Evolutionary conservation across 2,113 vertebrate genomes (phyloP), one percentile per base, ranked within the genome.

Genomic region (Carettochelys insculpta): DNA sequence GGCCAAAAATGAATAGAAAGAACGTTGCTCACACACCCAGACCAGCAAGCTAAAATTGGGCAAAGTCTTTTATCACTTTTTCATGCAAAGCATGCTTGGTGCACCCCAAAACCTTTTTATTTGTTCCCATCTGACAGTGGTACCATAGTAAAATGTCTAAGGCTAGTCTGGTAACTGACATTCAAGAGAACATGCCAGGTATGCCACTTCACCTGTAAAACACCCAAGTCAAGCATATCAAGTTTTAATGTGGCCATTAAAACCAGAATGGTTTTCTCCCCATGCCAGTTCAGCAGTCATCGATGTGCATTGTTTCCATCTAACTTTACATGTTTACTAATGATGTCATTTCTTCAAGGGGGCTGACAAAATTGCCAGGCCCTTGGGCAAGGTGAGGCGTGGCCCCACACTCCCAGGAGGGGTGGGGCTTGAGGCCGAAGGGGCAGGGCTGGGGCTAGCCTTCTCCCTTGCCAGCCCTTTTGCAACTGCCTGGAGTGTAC

Each of bases 181-280:
- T 34, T 65, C 75, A 9, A 11, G 54, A 1, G 1, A 24, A 27
- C 17, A 20, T 4, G 1, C 61, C 17, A 73, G 4, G 41, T 51
- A 16, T 52, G 29, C 76, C 83, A 2, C 29, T 47, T 12, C 11
- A 1, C n/a, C 0, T 0, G 10, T 14, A 52, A 48, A 19, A 13
- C 50, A 22, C 27, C 50, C 17, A 22, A 4, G 29, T 19, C 50
- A 22, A 19, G 3, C 25, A 1, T 29, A 81, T 71, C 90, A 82
- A 4, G 31, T 38, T 0, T 38, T 0, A 25, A 1, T 0, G n/a
- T 16, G 2, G 0, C 50, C n/a, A 17, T 54, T 31, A 2, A 8
- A 34, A 87, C 25, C n/a, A 17, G 2, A 61, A 11, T 20, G 6
- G 7, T 53, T 27, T n/a, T 50, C 51, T n/a, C 5, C 68, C 6